These are phyloP conservation scores for Arctocebus calabarensis DNA, from an alignment of 2,797 vertebrate genomes.

Conservation along the genomic window DNA sequence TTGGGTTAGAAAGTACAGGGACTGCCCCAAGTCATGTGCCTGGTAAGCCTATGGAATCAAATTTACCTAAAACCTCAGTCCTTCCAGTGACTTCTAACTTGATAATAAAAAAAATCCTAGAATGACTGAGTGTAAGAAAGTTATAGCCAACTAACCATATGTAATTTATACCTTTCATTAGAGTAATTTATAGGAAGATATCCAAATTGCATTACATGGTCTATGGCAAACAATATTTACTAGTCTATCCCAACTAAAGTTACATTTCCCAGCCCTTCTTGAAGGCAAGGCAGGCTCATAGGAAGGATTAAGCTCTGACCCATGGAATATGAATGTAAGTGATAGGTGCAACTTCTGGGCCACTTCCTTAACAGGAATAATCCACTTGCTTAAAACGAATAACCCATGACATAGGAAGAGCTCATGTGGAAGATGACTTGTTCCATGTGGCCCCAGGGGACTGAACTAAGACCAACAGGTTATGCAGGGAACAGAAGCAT, in stretches of 20 bases:
- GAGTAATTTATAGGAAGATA: neutral
- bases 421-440: neutral
- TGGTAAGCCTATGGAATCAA: neutral
- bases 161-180: neutral
- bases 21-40: neutral
- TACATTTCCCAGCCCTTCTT: neutral
- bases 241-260: neutral
- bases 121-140: neutral
- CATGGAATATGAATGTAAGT: neutral
- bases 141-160: neutral
- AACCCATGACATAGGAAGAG: neutral
- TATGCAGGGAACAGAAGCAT: neutral
- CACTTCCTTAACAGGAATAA: neutral
- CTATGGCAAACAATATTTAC: neutral
- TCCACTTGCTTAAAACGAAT: neutral
- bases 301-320: neutral
- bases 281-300: neutral
- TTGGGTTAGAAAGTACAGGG: neutral
- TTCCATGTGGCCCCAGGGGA: neutral
- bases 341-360: neutral
- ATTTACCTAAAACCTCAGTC: constrained; percentile 6
- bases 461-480: neutral
- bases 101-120: neutral
- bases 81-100: constrained; percentile 29
- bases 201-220: neutral